phyloP scores from a whole-genome alignment of 2,113 vertebrate genomes.

The Pitta sordida region DNA sequence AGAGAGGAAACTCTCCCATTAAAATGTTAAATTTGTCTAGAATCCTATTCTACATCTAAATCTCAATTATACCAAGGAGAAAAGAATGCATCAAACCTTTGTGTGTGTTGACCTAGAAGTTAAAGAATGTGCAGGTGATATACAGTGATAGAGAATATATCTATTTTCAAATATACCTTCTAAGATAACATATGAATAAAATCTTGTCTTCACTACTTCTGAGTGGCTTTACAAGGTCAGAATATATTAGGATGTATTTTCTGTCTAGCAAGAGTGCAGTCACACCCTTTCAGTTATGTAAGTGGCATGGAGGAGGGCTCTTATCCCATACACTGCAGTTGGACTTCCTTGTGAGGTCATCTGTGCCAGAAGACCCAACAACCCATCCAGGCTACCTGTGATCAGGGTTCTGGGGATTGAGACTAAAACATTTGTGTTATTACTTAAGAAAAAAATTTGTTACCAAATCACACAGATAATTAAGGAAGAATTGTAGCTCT shows the following conservation, averaged over 20 bases:
- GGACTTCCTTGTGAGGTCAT: background rate
- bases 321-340: fast-evolving
- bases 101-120: background rate
- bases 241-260: background rate
- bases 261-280: background rate
- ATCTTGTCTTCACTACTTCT: background rate
- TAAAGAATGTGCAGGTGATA: background rate
- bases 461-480: constrained; percentile 33
- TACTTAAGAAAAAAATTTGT: too few species aligned
- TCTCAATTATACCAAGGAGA: background rate
- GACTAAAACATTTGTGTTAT: background rate
- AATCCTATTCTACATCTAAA: background rate
- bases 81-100: background rate
- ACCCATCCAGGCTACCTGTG: background rate
- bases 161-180: background rate
- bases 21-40: background rate
- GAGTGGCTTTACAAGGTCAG: background rate
- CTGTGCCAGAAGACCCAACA: background rate
- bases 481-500: constrained; percentile 5
- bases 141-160: background rate
- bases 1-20: background rate
- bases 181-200: background rate
- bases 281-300: background rate
- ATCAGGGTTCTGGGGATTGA: background rate
- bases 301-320: background rate